Evolutionary conservation across 2,113 vertebrate species (phyloP).

Genomic region (Caracal caracal): DNA sequence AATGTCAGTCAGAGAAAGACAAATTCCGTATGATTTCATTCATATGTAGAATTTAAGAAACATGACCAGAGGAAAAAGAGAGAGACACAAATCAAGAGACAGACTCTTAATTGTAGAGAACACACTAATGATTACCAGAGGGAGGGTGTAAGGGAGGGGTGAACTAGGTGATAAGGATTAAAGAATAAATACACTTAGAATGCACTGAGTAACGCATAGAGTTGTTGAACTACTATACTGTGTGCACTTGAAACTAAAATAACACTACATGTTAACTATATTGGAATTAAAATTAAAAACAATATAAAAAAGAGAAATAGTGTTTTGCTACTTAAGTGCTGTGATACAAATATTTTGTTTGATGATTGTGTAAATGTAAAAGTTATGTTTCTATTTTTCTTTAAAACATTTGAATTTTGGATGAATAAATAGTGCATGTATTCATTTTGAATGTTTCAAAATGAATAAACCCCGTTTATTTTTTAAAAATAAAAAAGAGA

Average conservation of each 20-base stretch:
- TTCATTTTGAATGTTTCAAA: background rate
- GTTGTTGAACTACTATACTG: background rate
- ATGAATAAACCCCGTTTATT: background rate
- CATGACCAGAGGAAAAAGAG: background rate
- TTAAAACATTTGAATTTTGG: background rate
- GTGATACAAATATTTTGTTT: background rate
- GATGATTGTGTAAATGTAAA: background rate
- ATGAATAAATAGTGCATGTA: background rate
- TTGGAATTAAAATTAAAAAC: background rate
- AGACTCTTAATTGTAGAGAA: background rate
- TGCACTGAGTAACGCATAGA: background rate
- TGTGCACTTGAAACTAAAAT: background rate
- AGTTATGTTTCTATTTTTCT: background rate
- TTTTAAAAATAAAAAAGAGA: too few species aligned
- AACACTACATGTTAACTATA: background rate
- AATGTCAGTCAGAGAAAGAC: background rate
- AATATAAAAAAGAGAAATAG: background rate
- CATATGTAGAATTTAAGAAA: background rate
- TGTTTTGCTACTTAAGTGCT: background rate
- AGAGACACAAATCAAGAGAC: background rate
- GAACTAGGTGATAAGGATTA: background rate
- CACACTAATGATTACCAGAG: background rate
- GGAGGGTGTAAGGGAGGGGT: background rate
- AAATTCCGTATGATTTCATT: background rate
- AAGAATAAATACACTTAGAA: background rate